phyloP scores from a whole-genome alignment of 2,113 vertebrate species.

The Pygathrix nemaeus region DNA sequence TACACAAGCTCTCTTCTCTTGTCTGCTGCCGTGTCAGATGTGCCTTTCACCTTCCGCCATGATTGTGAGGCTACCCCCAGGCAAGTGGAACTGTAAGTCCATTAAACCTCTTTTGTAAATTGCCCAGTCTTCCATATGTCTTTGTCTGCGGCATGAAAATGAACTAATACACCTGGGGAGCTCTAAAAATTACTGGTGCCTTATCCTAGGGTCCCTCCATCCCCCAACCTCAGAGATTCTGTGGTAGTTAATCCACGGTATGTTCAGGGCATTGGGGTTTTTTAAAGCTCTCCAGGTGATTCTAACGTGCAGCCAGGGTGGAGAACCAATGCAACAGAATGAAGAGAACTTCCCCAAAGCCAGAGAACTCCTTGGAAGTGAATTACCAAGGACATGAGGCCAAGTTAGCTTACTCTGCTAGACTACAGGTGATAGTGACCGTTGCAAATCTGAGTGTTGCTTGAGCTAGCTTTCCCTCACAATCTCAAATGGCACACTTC shows the following conservation, averaged over 20 bases:
- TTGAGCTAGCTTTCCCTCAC: neutral
- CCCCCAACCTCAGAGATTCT: neutral
- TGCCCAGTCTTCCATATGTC: no score
- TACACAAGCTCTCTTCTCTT: no score
- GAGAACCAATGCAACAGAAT: no score
- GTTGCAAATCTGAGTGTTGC: neutral
- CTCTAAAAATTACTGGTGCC: neutral
- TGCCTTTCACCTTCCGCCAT: no score
- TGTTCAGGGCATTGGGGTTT: neutral
- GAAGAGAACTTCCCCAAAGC: neutral
- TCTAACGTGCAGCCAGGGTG: neutral
- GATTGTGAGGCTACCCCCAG: no score
- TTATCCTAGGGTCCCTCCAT: neutral
- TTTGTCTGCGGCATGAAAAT: no score
- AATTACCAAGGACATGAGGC: accelerated
- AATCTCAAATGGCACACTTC: neutral
- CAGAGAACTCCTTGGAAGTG: neutral
- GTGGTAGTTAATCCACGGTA: neutral
- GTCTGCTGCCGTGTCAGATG: no score
- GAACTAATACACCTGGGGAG: no score
- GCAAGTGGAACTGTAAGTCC: no score
- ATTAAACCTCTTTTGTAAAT: no score
- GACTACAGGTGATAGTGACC: neutral
- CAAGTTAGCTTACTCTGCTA: neutral
- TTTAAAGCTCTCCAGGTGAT: neutral